Evolutionary conservation across 2,797 vertebrate species (phyloP).

Genomic region (Diceros bicornis): DNA sequence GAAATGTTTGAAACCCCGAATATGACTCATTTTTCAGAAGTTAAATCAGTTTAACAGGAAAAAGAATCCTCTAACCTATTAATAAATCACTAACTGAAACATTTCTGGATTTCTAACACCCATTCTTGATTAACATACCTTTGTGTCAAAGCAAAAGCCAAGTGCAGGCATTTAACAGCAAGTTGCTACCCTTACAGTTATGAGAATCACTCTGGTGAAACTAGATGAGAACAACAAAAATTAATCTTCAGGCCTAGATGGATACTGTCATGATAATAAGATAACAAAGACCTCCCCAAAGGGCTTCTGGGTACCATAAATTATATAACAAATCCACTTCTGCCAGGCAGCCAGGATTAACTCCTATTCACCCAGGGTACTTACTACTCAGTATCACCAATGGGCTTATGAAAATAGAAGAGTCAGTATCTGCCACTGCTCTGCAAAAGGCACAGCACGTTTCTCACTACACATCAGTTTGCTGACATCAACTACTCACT

Average conservation of each 20-base stretch:
- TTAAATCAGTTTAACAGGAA: constrained; percentile 46
- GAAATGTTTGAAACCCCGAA: constrained; percentile 66
- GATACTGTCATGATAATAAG: constrained; percentile 36
- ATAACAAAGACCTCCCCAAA: constrained; percentile 48
- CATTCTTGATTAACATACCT: constrained; percentile 61
- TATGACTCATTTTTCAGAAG: constrained; percentile 71
- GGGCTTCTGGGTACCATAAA: constrained; percentile 61
- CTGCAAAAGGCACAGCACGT: neutral
- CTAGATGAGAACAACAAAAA: constrained; percentile 59
- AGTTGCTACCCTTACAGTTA: neutral
- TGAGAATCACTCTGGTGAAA: constrained; percentile 23
- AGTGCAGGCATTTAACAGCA: neutral
- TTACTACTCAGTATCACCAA: neutral
- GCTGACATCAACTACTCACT: constrained; percentile 31
- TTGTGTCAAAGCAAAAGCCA: constrained; percentile 58
- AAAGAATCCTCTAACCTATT: constrained; percentile 8
- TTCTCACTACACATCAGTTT: neutral
- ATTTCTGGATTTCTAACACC: constrained; percentile 43
- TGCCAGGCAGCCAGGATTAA: constrained; percentile 55
- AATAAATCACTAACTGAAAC: constrained; percentile 57
- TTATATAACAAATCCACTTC: constrained; percentile 64
- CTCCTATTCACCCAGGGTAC: constrained; percentile 18
- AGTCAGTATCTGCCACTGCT: neutral
- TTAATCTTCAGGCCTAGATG: constrained; percentile 60
- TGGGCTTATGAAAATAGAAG: constrained; percentile 15